Percentiles rank a stretch among this genome's conserved stretches.
phyloP scores from a whole-genome alignment of 1,140 invertebrate species.

The Drosophila nannoptera region DNA sequence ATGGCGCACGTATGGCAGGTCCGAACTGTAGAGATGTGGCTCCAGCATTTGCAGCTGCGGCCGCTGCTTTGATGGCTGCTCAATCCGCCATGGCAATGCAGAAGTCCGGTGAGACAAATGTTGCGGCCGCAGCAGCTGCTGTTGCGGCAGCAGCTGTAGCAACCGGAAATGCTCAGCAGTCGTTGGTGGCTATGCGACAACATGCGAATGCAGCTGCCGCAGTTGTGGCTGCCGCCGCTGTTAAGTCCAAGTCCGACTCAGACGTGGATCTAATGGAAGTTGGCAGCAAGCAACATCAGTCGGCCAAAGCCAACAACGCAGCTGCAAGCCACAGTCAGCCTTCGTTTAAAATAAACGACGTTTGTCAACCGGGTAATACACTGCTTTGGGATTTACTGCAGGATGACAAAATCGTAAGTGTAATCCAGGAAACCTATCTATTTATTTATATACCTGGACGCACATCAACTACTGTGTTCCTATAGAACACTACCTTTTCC shows the following conservation, averaged over 20 bases:
- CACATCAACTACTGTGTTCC: background rate
- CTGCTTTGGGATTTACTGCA: conserved; percentile 96
- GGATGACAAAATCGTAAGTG: conserved; percentile 92
- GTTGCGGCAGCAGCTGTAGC: conserved; percentile 67
- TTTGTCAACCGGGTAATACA: conserved; percentile 93
- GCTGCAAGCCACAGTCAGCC: conserved; percentile 69
- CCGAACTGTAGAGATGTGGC: conserved; percentile 63
- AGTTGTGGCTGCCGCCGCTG: conserved; percentile 54
- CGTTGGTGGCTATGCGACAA: conserved; percentile 57
- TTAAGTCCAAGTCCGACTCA: conserved; percentile 58
- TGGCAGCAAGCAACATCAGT: conserved; percentile 66
- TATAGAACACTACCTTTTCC: background rate
- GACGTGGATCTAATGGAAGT: conserved; percentile 57
- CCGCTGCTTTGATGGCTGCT: conserved; percentile 72
- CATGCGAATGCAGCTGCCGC: conserved; percentile 66
- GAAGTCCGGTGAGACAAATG: conserved; percentile 66
- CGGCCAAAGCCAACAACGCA: conserved; percentile 37
- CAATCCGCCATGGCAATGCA: conserved; percentile 75
- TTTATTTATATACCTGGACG: too few relatives aligned
- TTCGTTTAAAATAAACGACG: conserved; percentile 86
- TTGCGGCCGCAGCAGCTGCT: conserved; percentile 64
- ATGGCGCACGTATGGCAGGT: conserved; percentile 43
- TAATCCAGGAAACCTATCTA: background rate
- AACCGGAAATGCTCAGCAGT: conserved; percentile 69
- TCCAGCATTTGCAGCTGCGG: conserved; percentile 71